A percentile compares a stretch with the other conserved stretches of the same genome.
phyloP scores from a whole-genome alignment of 2,888 invertebrate genomes.

The Muscina levida region DNA sequence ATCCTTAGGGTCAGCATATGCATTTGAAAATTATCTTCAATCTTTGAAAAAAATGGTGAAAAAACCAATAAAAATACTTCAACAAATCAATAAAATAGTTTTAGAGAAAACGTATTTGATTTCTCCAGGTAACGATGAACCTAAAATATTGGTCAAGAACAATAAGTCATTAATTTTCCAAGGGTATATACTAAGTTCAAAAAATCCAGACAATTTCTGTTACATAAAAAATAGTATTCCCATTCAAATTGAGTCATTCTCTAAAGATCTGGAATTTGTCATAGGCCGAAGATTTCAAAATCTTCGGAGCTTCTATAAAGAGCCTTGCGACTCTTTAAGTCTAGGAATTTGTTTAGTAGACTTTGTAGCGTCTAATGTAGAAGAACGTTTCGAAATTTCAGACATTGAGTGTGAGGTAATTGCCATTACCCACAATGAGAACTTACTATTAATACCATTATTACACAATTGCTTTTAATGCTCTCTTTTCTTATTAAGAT shows the following conservation, averaged over 20 bases:
- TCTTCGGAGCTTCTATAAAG: too few species aligned
- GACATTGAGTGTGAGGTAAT: constrained; percentile 10
- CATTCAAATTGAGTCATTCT: too few species aligned
- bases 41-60: constrained; percentile 33
- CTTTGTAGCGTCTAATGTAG: too few species aligned
- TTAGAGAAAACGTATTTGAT: too few species aligned
- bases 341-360: too few species aligned
- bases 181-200: constrained; percentile 30
- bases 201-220: too few species aligned
- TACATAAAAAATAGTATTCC: too few species aligned
- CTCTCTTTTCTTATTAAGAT: too few species aligned
- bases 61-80: constrained; percentile 2
- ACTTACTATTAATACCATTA: too few species aligned
- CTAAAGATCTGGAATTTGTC: constrained; percentile 24
- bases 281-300: constrained; percentile 41
- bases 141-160: constrained; percentile 14
- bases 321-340: constrained; percentile 27
- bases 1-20: background rate
- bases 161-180: constrained; percentile 14
- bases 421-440: background rate
- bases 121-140: background rate
- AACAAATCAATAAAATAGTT: constrained; percentile 7
- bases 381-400: too few species aligned
- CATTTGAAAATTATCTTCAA: constrained; percentile 36
- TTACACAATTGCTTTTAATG: too few species aligned